Conservation (phyloP, 2,797 vertebrate species). For the Mastacembelus armatus region DNA sequence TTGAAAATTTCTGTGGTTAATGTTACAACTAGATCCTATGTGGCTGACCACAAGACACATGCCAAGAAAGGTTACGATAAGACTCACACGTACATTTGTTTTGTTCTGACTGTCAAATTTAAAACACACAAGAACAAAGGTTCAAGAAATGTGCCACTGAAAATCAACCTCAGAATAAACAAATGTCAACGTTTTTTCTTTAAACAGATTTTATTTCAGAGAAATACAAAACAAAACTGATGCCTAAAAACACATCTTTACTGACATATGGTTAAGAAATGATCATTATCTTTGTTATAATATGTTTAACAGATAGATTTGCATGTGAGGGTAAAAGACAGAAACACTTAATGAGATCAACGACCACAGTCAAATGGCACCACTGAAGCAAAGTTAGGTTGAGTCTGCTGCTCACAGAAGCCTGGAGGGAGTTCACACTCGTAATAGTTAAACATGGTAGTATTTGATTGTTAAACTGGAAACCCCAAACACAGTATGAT, state of each 20-base stretch:
- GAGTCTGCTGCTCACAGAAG: conserved; percentile 36
- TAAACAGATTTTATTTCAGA: conserved; percentile 69
- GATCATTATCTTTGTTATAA: conserved; percentile 8
- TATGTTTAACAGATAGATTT: conserved; percentile 28
- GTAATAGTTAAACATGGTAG: conserved; percentile 17
- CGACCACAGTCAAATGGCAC: conserved; percentile 11
- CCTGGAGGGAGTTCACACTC: conserved; percentile 20
- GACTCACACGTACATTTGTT: too few species aligned
- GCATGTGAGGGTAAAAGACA: conserved; percentile 22
- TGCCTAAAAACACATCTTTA: conserved; percentile 47
- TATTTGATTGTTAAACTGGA: conserved; percentile 9
- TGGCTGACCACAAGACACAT: too few species aligned
- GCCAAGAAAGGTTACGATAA: too few species aligned
- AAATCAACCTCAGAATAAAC: not conserved
- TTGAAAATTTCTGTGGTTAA: not conserved
- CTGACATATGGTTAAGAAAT: conserved; percentile 51
- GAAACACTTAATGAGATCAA: conserved; percentile 9
- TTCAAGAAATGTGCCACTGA: too few species aligned
- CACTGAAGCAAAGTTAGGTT: conserved; percentile 4
- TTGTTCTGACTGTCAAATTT: too few species aligned
- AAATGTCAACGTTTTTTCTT: conserved; percentile 2
- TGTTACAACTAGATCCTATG: not conserved
- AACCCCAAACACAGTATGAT: conserved; percentile 10
- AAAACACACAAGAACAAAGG: too few species aligned
- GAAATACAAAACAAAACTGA: conserved; percentile 26